Base-by-base conservation (phyloP, 1,140 invertebrate genomes). In the Solen grandis region DNA sequence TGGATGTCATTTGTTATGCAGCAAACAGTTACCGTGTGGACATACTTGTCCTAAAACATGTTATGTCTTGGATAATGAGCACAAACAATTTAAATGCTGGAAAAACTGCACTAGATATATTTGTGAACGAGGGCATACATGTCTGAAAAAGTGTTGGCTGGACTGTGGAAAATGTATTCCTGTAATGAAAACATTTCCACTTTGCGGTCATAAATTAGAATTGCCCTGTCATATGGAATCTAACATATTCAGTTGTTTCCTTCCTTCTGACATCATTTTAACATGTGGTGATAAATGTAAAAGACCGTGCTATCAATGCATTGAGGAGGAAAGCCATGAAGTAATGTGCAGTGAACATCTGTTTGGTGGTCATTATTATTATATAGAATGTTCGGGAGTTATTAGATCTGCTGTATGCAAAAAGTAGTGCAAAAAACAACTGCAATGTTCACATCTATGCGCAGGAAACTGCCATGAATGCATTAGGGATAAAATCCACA, bases 301-400 rank as follows among this genome's bases (percentile, higher is more conserved):
- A 1, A 95, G 95, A 89, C 41, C 14, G 22, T 95, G 95, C 88
- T 80, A 77, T 50, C 95, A 95, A 54, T 90, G 2, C 95, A 95
- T 89, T 92, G 93, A 16, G n/a, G 41, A 68, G n/a, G 10, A 33
- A 25, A n/a, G 50, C 2, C 35, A 52, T 65, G 60, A 63, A 62
- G 52, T 31, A n/a, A 19, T 50, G 22, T 75, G 73, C 16, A 54
- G 36, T 14, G 5, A 29, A n/a, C 14, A 55, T n/a, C 72, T 41
- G 25, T 19, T 50, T 63, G 92, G 89, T 79, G 89, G 90, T 41
- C 90, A 90, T 65, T 57, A 19, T 22, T 87, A 85, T 60, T 29
- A 29, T 4, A 57, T 66, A 27, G 25, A 36, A 13, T 90, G 88
- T 68, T 85, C 85, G 60, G 25, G 41, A 14, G 66, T 63, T 46